Base-by-base conservation (phyloP, 2,888 invertebrate species). In the Deilephila elpenor region DNA sequence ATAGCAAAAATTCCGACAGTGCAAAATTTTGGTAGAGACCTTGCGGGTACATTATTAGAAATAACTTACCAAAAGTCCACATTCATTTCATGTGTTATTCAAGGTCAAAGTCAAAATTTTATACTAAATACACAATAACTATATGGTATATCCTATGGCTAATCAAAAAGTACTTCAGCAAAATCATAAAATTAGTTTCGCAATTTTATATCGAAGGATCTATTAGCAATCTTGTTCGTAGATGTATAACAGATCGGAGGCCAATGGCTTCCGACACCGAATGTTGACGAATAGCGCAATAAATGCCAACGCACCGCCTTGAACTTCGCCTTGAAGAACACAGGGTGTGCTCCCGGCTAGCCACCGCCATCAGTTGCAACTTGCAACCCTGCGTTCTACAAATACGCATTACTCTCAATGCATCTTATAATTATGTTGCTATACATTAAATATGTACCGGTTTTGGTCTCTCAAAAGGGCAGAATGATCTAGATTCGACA, bases 241-340 rank as follows among this genome's bases (percentile, higher is more conserved):
- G 56, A 53, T 62, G 37, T 67, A 67, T 67, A 25, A 51, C 67
- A 71, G 25, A 71, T 71, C 73, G 80, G 85, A 78, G 79, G 81
- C 77, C 77, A 78, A 37, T 71, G 75, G 77, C 77, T 82, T 79
- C 79, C 82, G 82, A 80, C 80, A 78, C 79, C 81, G 76, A 82
- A 80, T 84, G 86, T 91, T 93, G 93, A 93, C 91, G 92, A 89
- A 93, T 93, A 88, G 84, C 80, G 84, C 84, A 86, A 86, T 88
- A 93, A 95, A 95, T 95, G 94, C 88, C 95, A 95, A 93, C 85
- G 94, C 82, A 88, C 90, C 88, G 83, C 95, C 95, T 94, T 95
- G 95, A 95, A 93, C 95, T 91, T 93, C 89, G 83, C 85, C 85
- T 87, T 86, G 84, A 88, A 83, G 74, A 83, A 75, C 87, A 85